These are phyloP conservation scores for Fringilla coelebs DNA, from an alignment of 2,797 vertebrate species.

Conservation along the genomic window DNA sequence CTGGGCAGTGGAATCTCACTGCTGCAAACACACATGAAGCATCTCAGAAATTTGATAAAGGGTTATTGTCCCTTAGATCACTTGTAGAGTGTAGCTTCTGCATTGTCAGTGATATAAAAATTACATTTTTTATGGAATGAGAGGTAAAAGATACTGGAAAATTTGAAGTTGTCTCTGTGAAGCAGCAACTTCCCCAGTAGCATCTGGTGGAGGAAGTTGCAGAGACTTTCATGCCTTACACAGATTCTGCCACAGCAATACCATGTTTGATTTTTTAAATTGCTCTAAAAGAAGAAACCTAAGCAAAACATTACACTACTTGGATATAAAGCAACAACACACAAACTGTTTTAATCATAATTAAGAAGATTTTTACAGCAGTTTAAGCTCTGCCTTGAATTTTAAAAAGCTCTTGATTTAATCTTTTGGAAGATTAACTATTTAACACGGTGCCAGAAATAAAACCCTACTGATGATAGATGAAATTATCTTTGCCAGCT, in stretches of 20 bases:
- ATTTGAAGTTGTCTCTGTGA: background rate
- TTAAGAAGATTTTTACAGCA: conserved; percentile 73
- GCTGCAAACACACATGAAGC: background rate
- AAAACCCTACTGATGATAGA: conserved; percentile 65
- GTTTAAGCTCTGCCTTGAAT: conserved; percentile 74
- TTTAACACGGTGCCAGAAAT: conserved; percentile 62
- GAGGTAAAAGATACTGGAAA: background rate
- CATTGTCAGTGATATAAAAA: background rate
- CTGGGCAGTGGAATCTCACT: conserved; percentile 18
- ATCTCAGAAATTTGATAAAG: conserved; percentile 25
- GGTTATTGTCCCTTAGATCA: background rate
- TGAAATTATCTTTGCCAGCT: conserved; percentile 66
- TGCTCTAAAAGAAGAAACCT: conserved; percentile 62
- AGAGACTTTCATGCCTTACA: background rate
- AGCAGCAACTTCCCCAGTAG: background rate
- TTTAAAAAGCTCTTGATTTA: conserved; percentile 71
- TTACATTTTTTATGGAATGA: background rate
- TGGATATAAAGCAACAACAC: conserved; percentile 63
- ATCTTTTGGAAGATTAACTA: conserved; percentile 67
- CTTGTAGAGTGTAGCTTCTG: background rate
- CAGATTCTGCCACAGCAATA: conserved; percentile 29
- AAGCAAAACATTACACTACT: conserved; percentile 67
- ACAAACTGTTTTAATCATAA: conserved; percentile 75
- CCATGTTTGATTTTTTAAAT: conserved; percentile 38
- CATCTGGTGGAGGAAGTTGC: background rate